Percentiles rank a stretch among this genome's conserved stretches.
Evolutionary conservation across 2,797 vertebrate genomes (phyloP).

Genomic region (Lepus oiostolus): DNA sequence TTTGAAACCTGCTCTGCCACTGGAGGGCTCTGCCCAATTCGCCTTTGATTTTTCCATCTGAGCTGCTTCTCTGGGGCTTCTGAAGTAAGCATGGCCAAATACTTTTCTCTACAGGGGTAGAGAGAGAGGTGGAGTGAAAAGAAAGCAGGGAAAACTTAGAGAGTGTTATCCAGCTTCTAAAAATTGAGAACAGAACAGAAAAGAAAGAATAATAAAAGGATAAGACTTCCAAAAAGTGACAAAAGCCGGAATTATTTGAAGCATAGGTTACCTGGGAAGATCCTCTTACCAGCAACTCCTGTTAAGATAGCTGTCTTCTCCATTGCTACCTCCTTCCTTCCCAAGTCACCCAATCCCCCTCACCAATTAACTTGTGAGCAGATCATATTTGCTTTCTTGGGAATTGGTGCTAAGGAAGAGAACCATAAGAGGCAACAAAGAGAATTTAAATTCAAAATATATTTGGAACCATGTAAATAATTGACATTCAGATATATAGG

Average conservation of each 20-base stretch:
- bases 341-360: not conserved
- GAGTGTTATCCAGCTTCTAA: not conserved
- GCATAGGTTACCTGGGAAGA: not conserved
- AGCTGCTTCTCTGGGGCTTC: not conserved
- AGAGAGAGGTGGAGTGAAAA: not conserved
- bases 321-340: not conserved
- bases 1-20: not conserved
- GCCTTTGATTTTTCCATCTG: not conserved
- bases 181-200: not conserved
- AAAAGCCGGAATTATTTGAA: not conserved
- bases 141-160: not conserved
- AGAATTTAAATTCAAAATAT: slow-evolving; percentile 2
- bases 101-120: not conserved
- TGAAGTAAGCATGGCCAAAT: not conserved
- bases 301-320: not conserved
- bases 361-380: not conserved
- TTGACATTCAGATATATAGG: not conserved
- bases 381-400: not conserved
- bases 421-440: not conserved
- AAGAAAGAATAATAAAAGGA: not conserved
- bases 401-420: not conserved
- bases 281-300: not conserved
- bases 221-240: not conserved
- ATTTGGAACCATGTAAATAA: slow-evolving; percentile 5
- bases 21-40: not conserved